phyloP scores from a whole-genome alignment of 2,888 invertebrate species.

The Plutella xylostella region DNA sequence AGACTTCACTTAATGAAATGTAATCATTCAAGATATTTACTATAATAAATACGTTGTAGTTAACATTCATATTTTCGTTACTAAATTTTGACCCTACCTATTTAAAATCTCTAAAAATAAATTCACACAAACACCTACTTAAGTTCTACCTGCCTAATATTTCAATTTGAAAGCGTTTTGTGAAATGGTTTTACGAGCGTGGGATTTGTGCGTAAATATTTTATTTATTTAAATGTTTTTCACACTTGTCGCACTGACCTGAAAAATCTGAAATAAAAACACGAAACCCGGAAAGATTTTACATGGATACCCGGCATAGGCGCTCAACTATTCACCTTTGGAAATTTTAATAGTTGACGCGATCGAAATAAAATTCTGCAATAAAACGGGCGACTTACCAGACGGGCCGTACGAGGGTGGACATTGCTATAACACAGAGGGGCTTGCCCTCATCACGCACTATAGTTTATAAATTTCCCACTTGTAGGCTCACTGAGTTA shows the following conservation, averaged over 20 bases:
- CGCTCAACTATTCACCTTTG: slow-evolving; percentile 29
- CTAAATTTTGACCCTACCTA: no score
- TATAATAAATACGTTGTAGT: neutral
- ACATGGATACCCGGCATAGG: slow-evolving; percentile 21
- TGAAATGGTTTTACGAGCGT: slow-evolving; percentile 70
- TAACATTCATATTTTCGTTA: no score
- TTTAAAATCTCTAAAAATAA: no score
- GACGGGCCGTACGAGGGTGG: slow-evolving; percentile 66
- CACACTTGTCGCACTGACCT: neutral
- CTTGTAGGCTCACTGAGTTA: slow-evolving; percentile 1
- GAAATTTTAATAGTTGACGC: slow-evolving; percentile 32
- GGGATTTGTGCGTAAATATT: slow-evolving; percentile 61
- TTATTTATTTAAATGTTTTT: slow-evolving; percentile 2
- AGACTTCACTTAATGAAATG: neutral
- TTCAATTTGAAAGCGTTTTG: slow-evolving; percentile 58
- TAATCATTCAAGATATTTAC: neutral
- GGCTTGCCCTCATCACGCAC: slow-evolving; percentile 58
- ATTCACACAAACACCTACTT: no score
- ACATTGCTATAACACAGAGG: slow-evolving; percentile 63
- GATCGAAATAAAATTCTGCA: slow-evolving; percentile 18
- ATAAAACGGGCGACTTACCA: slow-evolving; percentile 49
- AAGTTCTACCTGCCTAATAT: no score
- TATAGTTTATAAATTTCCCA: slow-evolving; percentile 28
- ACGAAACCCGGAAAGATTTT: slow-evolving; percentile 21
- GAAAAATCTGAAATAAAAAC: slow-evolving; percentile 20